Evolutionary conservation across 2,797 vertebrate species (phyloP), one percentile per base, ranked within the genome.

Genomic region (Trematomus bernacchii): DNA sequence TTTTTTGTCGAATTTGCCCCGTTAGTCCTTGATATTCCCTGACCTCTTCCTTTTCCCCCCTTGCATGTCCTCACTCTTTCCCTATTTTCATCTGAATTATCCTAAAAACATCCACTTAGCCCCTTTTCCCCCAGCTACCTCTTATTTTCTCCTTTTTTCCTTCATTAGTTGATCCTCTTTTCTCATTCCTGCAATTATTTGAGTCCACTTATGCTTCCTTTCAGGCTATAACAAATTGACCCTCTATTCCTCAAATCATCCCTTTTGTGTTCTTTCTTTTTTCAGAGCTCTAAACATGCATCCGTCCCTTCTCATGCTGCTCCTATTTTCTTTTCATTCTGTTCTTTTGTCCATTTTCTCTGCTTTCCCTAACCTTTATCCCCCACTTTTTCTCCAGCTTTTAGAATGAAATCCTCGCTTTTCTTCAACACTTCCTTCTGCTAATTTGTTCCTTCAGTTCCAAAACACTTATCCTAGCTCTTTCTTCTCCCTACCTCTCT

Each of bases 61-160:
- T 15, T 37, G 48, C 67, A 54, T 51, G 21, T 80, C 62, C 63
- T 73, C 30, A 23, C 43, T 73, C 47, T 6, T 10, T 79, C 71
- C 68, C 59, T 18, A 14, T 3, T 76, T 60, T 81, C 74, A 80
- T 83, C 75, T 62, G 65, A 84, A 89, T 80, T 68, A 70, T 82
- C 76, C 73, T 65, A 75, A 84, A 27, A 92, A 89, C 68, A 85
- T 79, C 54, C 61, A 80, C 79, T 87, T 81, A 73, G 67, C 79
- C 66, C 82, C 57, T 57, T 66, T 62, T 46, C 44, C 42, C 74
- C 54, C 51, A 0, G 13, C 77, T 61, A 23, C 61, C 71, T 61
- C 52, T 40, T 76, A 59, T 52, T 55, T 71, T 80, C 37, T 72
- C 18, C 42, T 48, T 59, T 80, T 76, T 74, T 71, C 33, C 40